phyloP scores from a whole-genome alignment of 35 echinoderm and acorn worm species.

The Heliocidaris tuberculata region DNA sequence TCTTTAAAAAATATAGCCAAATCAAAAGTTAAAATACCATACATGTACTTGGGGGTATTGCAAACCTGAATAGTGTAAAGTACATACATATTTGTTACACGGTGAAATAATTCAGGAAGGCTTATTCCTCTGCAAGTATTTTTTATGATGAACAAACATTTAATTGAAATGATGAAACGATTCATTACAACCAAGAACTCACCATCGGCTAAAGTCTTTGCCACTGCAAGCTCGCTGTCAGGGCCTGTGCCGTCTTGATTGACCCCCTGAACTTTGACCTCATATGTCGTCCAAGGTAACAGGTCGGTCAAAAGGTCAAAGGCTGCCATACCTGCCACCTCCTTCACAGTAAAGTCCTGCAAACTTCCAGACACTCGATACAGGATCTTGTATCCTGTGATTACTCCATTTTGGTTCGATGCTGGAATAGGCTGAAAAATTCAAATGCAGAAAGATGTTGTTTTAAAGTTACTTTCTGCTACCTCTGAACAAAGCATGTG shows the following conservation, averaged over 20 bases:
- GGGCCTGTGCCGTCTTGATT: conserved; percentile 59
- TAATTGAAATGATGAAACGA: neutral
- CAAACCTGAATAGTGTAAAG: no score
- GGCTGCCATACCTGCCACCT: neutral
- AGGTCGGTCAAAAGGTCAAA: conserved; percentile 43
- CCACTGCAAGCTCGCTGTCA: neutral
- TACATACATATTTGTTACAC: no score
- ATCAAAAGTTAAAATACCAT: no score
- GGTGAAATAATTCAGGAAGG: no score
- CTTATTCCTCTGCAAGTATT: no score
- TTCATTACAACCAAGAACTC: neutral
- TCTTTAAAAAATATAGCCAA: no score
- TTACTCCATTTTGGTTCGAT: conserved; percentile 60
- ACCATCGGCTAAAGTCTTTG: conserved; percentile 63
- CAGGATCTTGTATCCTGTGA: conserved; percentile 63
- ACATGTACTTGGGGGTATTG: no score
- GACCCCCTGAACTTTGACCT: conserved; percentile 55
- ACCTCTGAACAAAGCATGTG: no score
- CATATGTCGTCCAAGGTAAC: conserved; percentile 58
- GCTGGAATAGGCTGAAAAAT: conserved; percentile 58
- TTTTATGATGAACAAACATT: neutral
- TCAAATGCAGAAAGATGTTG: neutral
- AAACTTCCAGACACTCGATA: conserved; percentile 44
- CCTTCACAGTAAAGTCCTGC: neutral
- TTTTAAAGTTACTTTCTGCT: no score